Base-by-base conservation (phyloP, 1,140 invertebrate genomes). In the Andricus grossulariae region DNA sequence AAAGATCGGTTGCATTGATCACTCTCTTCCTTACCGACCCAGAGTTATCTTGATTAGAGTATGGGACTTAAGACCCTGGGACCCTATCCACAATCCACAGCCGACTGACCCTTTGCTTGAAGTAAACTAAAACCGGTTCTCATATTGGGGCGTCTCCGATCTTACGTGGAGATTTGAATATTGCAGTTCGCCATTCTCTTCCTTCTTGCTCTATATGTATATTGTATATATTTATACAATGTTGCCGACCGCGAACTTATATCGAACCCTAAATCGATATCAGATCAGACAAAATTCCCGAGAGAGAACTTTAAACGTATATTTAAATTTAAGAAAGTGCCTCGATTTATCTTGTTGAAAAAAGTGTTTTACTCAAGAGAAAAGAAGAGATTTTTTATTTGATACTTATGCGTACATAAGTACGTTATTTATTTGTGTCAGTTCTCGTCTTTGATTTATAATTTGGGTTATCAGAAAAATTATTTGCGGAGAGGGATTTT, bases 21-120 rank as follows among this genome's bases (percentile, higher is more conserved):
- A 60, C 13, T 79, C 66, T 73, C 87, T 88, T 54, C 77, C n/a
- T 88, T 89, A 89, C 84, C 87, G 85, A 75, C 85, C 19, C 25
- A 18, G 72, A 60, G 70, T 60, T 72, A 55, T 16, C 16, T 11
- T 50, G 51, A 71, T 74, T 76, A 7, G 45, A 72, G 15, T 80
- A 66, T 49, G 32, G 73, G 45, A 52, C 60, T 71, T 50, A 25
- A 8, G 55, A 18, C 60, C 74, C 72, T 32, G 25, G 76, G 72
- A 71, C 71, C 75, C 60, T 80, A 80, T 80, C 72, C 57, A 76
- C 73, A 16, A 66, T 39, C 52, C 50, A 55, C 74, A 72, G 71
- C 72, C 50, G 13, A 72, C 19, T 19, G 76, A 73, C 71, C 72
- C 76, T 72, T 60, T 76, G 32, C 70, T 73, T 25, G 57, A 75